Percentiles rank a stretch among this genome's conserved stretches.
phyloP scores from a whole-genome alignment of 2,113 vertebrate species.

The Myanophis thanlyinensis region DNA sequence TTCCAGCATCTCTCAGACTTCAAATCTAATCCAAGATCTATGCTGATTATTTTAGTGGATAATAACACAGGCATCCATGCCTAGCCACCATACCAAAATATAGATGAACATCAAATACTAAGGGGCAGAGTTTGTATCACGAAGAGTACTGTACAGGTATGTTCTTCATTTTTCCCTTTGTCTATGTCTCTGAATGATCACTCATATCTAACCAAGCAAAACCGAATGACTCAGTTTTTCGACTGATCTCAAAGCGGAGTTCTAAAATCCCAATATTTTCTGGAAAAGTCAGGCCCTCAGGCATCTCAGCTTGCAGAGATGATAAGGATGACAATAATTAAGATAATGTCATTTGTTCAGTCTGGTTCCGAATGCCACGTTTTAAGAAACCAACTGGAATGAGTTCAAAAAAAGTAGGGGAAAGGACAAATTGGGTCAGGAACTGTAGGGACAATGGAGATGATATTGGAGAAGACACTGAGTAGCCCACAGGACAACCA shows the following conservation, averaged over 20 bases:
- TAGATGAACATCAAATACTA: background rate
- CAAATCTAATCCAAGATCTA: background rate
- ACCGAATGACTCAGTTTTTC: background rate
- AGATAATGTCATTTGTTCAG: background rate
- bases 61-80: background rate
- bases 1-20: background rate
- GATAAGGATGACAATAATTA: background rate
- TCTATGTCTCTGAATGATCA: background rate
- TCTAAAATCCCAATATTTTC: background rate
- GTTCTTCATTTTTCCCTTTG: background rate
- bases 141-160: background rate
- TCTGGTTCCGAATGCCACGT: background rate
- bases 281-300: background rate
- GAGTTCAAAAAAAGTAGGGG: background rate
- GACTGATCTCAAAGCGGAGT: background rate
- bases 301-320: background rate
- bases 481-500: background rate
- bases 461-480: background rate
- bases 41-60: background rate
- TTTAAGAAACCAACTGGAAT: background rate
- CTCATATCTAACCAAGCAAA: background rate
- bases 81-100: background rate
- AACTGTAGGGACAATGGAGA: background rate
- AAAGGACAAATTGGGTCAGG: background rate
- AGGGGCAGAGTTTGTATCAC: background rate